These are phyloP conservation scores for Andrena minutula DNA, from an alignment of 2,888 invertebrate species.

Conservation along the genomic window DNA sequence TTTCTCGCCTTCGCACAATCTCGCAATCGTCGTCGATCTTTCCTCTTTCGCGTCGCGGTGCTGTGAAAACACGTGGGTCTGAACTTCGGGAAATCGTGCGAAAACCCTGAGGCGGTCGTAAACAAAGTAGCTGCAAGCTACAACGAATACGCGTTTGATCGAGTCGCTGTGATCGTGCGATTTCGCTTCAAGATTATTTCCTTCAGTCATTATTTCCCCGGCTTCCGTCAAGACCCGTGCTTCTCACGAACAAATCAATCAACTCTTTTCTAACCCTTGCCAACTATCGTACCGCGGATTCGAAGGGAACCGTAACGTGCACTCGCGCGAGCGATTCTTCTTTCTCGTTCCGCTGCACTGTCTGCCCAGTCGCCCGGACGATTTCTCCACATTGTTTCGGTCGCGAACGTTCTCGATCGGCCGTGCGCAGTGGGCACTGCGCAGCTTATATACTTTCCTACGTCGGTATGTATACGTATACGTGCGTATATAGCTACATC, in stretches of 20 bases:
- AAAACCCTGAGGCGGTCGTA: slow-evolving; percentile 73
- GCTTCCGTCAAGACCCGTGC: too few relatives aligned
- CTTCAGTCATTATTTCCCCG: too few relatives aligned
- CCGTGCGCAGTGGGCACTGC: not conserved
- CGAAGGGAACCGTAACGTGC: not conserved
- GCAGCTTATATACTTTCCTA: not conserved
- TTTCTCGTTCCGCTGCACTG: not conserved
- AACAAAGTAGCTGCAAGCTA: slow-evolving; percentile 75
- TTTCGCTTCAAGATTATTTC: too few relatives aligned
- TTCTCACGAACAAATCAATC: not conserved
- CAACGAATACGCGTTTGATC: not conserved
- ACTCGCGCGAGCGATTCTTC: not conserved
- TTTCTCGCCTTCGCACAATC: not conserved
- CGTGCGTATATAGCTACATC: slow-evolving; percentile 30
- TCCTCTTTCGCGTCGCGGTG: too few relatives aligned
- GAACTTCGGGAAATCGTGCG: slow-evolving; percentile 76
- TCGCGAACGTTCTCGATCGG: not conserved
- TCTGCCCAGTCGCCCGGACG: not conserved
- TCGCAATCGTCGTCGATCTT: not conserved
- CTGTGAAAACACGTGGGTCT: not conserved
- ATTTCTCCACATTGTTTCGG: not conserved
- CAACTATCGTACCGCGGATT: not conserved
- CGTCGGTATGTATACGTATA: too few relatives aligned
- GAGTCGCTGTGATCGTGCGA: too few relatives aligned
- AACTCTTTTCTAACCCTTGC: not conserved